Evolutionary conservation across 37 sponge, comb jelly and placozoan genomes (phyloP), one percentile per base, ranked within the genome.

Genomic region (Cladorhizidae sp.): DNA sequence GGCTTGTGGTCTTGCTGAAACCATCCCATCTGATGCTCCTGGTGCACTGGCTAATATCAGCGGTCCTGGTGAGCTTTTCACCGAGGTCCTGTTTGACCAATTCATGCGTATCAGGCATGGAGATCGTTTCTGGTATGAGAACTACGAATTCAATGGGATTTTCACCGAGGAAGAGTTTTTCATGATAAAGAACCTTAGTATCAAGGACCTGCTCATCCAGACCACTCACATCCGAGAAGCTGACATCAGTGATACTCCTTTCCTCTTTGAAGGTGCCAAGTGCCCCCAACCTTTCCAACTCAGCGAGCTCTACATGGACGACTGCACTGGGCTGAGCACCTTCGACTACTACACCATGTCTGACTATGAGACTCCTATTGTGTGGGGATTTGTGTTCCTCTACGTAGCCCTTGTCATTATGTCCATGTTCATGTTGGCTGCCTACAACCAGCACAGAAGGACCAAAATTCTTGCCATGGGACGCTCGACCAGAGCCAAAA

Each of bases 121-220:
- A 59, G 95, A 98, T 55, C 85, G 98, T 25, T 95, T 95, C 92
- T 98, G 98, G 98, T 98, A 81, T 52, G 93, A 95, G 58, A 95
- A 98, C 85, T 79, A 73, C 43, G 67, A 7, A 35, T 28, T 17
- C 67, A 65, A 65, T 31, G 35, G 35, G 0, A 49, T 96, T 28
- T 93, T 95, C 70, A 84, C 89, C 25, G 52, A 69, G 45, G 83
- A 70, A n/a, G 98, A 98, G 61, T 75, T 89, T 15, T 15, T 82
- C 21, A 32, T 57, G 37, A 98, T 98, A 21, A 54, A 45, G 6
- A 45, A 70, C 32, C 70, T 83, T 2, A 91, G 89, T 1, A 65
- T 98, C 39, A 75, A 83, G 55, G 55, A 89, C 0, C 75, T 96
- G 9, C 70, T 94, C 22, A 79, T 88, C 25, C 51, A 75, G 0